Percentiles rank a stretch among this genome's conserved stretches.
Conservation (phyloP, 1,140 invertebrate species). For the Conus ventricosus region DNA sequence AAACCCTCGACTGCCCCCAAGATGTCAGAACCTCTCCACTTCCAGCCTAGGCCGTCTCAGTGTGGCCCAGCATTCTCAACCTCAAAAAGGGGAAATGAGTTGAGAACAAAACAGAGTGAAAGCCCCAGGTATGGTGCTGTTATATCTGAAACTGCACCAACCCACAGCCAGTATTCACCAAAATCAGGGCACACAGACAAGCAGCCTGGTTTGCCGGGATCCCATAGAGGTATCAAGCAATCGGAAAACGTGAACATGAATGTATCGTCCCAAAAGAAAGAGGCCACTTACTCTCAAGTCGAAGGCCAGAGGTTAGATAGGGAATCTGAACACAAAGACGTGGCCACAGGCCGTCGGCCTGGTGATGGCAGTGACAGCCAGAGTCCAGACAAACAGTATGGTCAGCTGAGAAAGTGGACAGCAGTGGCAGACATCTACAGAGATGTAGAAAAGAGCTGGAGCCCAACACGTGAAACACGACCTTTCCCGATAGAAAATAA, state of each 20-base stretch:
- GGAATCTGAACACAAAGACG: background rate
- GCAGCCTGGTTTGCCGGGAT: background rate
- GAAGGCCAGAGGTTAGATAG: background rate
- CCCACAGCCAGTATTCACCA: background rate
- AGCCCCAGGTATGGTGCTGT: background rate
- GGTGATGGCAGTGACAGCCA: constrained; percentile 8
- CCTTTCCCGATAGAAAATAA: constrained; percentile 16
- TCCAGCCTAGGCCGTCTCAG: background rate
- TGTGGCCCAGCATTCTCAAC: background rate
- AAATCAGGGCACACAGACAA: background rate
- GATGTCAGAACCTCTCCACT: background rate
- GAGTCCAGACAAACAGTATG: constrained; percentile 10
- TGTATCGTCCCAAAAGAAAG: background rate
- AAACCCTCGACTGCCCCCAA: background rate
- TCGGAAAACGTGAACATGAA: background rate
- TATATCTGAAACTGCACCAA: background rate
- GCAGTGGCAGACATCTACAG: constrained; percentile 39
- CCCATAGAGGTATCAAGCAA: background rate
- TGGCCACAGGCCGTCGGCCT: background rate
- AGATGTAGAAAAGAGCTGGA: constrained; percentile 29
- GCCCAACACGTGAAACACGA: constrained; percentile 12
- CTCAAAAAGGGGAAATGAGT: background rate
- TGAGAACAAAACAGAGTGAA: background rate
- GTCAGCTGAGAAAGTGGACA: constrained; percentile 45
- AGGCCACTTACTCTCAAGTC: no score